Evolutionary conservation across 2,113 vertebrate species (phyloP).

Genomic region (Chroicocephalus ridibundus): DNA sequence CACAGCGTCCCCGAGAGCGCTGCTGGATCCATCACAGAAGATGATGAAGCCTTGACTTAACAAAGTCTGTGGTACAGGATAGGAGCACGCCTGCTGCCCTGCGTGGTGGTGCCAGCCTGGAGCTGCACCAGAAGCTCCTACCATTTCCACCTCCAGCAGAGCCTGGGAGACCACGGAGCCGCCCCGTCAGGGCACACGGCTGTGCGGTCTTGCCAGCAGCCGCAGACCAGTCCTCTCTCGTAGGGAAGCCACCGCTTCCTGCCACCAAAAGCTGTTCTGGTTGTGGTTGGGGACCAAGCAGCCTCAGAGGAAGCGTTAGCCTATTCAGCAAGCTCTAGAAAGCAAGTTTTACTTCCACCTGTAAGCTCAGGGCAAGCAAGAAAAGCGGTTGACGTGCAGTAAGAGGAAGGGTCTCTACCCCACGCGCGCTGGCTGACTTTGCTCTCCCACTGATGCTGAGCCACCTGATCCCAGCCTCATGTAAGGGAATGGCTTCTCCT

Average conservation of each 20-base stretch:
- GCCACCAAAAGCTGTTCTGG: not conserved
- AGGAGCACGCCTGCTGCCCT: not conserved
- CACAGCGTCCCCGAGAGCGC: fast-evolving
- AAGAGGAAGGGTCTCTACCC: not conserved
- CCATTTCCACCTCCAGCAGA: not conserved
- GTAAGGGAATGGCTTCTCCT: not conserved
- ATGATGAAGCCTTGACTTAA: not conserved
- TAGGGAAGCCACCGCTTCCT: not conserved
- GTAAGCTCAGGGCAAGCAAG: not conserved
- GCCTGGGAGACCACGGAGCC: not conserved
- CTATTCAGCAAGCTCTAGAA: not conserved
- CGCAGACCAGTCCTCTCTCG: not conserved
- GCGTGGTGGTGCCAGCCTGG: fast-evolving
- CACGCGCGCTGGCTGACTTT: not conserved
- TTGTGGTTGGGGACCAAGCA: not conserved
- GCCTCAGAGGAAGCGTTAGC: not conserved
- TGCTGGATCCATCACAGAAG: not conserved
- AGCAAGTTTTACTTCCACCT: not conserved
- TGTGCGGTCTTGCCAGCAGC: not conserved
- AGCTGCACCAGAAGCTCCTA: not conserved
- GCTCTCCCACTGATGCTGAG: not conserved
- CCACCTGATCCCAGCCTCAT: not conserved
- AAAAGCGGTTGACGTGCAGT: not conserved
- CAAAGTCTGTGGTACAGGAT: not conserved
- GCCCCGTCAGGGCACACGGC: fast-evolving